Base-by-base conservation (phyloP, 2,888 invertebrate species). In the Acleris sparsana region DNA sequence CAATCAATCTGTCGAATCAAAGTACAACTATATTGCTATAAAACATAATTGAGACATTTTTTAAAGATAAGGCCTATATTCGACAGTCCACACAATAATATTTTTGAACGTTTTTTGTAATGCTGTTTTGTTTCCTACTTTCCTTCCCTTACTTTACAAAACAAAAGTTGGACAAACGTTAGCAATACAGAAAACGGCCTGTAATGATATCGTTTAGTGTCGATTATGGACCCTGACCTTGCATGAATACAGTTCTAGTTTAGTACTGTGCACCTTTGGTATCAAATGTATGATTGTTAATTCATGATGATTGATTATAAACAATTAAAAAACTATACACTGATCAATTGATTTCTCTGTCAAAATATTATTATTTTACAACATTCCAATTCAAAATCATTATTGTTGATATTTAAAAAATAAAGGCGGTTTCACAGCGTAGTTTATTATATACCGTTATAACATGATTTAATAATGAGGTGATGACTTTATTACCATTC, bases 361-460 rank as follows among this genome's bases (percentile, higher is more conserved):
- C 46, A 46, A 46, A n/a, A n/a, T 17, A 44, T 7, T 17, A 44
- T 49, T 5, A n/a, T n/a, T n/a, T n/a, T 5, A 46, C 17, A 43
- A 48, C 25, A 25, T 57, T 53, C 48, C 52, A 46, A 53, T n/a
- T 48, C 48, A 46, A 25, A 58, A 33, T 29, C 22, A 53, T 18
- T 53, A 48, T 39, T 55, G 48, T 20, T 48, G 9, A 25, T 64
- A 18, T 25, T 20, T 60, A 25, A 60, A 44, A 43, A 43, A 39
- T 60, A 64, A 55, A 65, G 65, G 65, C 60, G 65, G 65, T 51
- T 56, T 9, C 22, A 64, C 33, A 64, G 58, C 58, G 51, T 16
- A 49, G n/a, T 6, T 16, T n/a, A 44, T 7, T 13, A 39, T 1
- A 39, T 16, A 46, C n/a, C 46, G 46, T 17, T n/a, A 46, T 17